phyloP scores from a whole-genome alignment of 1,140 invertebrate species.

The Mizuhopecten yessoensis region DNA sequence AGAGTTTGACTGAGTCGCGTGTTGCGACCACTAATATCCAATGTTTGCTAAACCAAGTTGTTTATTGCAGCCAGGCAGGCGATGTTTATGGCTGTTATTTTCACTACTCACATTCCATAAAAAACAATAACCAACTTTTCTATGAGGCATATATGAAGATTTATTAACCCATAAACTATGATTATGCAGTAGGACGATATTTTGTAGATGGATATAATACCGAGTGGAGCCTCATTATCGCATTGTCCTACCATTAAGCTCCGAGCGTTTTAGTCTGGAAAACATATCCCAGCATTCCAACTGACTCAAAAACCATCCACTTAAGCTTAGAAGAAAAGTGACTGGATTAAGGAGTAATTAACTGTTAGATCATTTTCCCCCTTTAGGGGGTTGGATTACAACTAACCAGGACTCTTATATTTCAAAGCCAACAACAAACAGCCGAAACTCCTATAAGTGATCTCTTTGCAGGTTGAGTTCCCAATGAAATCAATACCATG shows the following conservation, averaged over 20 bases:
- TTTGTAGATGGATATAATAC: neutral
- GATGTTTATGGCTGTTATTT: neutral
- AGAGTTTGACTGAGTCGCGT: neutral
- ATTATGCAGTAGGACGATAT: neutral
- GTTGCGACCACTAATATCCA: neutral
- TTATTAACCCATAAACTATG: neutral
- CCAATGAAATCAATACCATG: no score
- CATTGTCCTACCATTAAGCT: neutral
- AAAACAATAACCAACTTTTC: neutral
- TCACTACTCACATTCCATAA: slow-evolving; percentile 11
- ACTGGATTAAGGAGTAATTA: no score
- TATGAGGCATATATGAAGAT: neutral
- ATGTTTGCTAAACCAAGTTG: neutral
- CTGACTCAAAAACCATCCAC: neutral
- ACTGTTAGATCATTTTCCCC: no score
- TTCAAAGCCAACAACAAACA: no score
- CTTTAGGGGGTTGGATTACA: no score
- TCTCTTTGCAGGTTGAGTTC: no score
- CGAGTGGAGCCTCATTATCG: neutral
- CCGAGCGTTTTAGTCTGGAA: neutral
- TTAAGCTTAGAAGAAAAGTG: no score
- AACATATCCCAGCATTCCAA: neutral
- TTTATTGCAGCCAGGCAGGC: neutral
- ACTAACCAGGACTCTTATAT: no score
- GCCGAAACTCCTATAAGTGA: no score